Base-by-base conservation (phyloP, 1,140 invertebrate species). In the Brachionus plicatilis region DNA sequence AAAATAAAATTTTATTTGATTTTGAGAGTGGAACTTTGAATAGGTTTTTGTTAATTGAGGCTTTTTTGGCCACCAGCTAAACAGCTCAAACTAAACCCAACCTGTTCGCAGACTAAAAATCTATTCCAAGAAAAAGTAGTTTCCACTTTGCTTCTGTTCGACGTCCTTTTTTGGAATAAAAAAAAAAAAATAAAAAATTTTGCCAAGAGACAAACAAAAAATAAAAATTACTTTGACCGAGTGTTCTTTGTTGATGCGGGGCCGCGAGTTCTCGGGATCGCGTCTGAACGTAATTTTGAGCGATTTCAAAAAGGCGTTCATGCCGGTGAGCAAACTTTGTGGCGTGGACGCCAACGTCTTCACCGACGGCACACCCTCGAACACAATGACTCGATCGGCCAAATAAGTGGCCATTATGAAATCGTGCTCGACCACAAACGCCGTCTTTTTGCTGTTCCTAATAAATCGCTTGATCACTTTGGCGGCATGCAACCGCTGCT, bases 381-480 rank as follows among this genome's bases (percentile, higher is more conserved):
- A 99, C 24, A 99, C 97, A 87, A 99, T 98, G 0, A 99, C 98
- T 76, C 97, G 92, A 90, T 99, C 98, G 14, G 98, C 96, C 53
- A 99, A 91, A 90, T 99, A 99, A 0, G 98, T 99, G 2, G 97
- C 96, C 98, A 99, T 99, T 80, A 99, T 99, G 88, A 99, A 99
- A 92, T 99, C 98, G 93, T 99, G 98, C 92, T 99, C 98, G 0
- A 99, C 98, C 37, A 99, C 94, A 90, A 99, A 99, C 37, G 96
- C 98, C 33, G 97, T 99, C 89, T 98, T 97, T 91, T 99, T 99
- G 0, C 97, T 95, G 88, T 99, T 97, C 50, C 99, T 91, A 90
- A 99, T 98, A 88, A 98, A 99, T 86, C 95, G 92, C 90, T 98
- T 98, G 86, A 99, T 98, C 88, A 99, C 97, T 92, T 99, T 99